Conservation (phyloP, 2,797 vertebrate species). For the Alosa sapidissima region DNA sequence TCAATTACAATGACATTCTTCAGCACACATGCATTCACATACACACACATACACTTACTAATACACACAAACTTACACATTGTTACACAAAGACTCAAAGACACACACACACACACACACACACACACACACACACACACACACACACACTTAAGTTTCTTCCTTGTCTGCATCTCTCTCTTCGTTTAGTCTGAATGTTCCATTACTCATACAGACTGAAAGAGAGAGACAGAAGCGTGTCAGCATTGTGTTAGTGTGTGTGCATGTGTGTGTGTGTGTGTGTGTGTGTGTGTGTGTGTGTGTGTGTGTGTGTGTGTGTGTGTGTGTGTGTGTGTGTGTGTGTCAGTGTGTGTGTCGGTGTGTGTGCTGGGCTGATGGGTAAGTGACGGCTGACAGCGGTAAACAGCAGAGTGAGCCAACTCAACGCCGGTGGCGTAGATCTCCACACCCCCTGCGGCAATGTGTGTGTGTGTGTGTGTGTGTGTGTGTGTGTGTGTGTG, state of each 20-base stretch:
- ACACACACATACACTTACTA: not conserved
- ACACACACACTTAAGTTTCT: not conserved
- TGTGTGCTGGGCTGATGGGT: not conserved
- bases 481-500: no score
- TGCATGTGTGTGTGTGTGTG: no score
- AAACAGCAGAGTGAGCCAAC: not conserved
- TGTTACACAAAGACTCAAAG: no score
- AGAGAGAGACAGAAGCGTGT: not conserved
- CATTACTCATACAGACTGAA: not conserved
- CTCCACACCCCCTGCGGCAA: no score
- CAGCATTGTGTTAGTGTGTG: no score
- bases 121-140: conserved; percentile 1
- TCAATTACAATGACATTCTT: not conserved
- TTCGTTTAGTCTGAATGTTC: not conserved
- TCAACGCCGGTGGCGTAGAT: not conserved
- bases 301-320: no score
- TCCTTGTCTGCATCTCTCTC: not conserved
- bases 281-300: no score
- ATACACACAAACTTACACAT: not conserved
- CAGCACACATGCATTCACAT: not conserved
- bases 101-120: not conserved
- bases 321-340: not conserved
- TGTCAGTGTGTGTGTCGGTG: not conserved
- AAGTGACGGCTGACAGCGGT: not conserved
- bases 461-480: no score